Percentiles rank a stretch among this genome's conserved stretches.
These are phyloP conservation scores for Parelbella ahira DNA, from an alignment of 2,888 invertebrate genomes.

Conservation along the genomic window DNA sequence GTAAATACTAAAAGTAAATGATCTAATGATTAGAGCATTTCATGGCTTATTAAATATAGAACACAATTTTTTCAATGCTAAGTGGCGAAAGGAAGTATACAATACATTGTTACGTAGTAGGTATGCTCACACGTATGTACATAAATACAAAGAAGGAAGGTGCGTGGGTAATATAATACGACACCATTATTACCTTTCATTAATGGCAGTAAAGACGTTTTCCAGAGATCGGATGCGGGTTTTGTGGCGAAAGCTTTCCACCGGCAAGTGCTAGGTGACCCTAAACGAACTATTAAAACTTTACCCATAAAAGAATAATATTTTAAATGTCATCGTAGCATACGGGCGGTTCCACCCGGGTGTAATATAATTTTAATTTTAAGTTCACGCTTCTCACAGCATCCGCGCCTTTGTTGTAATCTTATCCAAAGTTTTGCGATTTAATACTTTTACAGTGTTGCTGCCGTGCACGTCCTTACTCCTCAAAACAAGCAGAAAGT, in stretches of 20 bases:
- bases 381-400: constrained; percentile 18
- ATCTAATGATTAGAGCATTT: too few relatives aligned
- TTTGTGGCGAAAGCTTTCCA: constrained; percentile 39
- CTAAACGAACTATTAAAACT: constrained; percentile 23
- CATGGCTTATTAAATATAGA: too few relatives aligned
- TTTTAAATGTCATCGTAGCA: constrained; percentile 18
- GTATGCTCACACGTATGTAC: too few relatives aligned
- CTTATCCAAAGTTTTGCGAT: constrained; percentile 20
- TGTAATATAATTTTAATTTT: constrained; percentile 20
- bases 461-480: constrained; percentile 17
- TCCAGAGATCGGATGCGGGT: constrained; percentile 41
- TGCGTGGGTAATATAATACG: too few relatives aligned
- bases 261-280: constrained; percentile 7
- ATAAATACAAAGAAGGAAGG: too few relatives aligned
- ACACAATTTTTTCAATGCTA: too few relatives aligned
- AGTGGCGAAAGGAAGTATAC: too few relatives aligned
- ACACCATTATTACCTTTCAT: too few relatives aligned
- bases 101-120: too few relatives aligned
- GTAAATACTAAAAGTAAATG: too few relatives aligned
- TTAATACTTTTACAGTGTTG: constrained; percentile 23
- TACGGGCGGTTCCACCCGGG: constrained; percentile 17
- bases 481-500: constrained; percentile 9
- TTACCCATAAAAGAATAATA: constrained; percentile 21
- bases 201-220: constrained; percentile 16
- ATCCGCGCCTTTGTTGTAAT: constrained; percentile 20